Evolutionary conservation across 2,888 invertebrate genomes (phyloP), one percentile per base, ranked within the genome.

Genomic region (Linnaemya vulpina): DNA sequence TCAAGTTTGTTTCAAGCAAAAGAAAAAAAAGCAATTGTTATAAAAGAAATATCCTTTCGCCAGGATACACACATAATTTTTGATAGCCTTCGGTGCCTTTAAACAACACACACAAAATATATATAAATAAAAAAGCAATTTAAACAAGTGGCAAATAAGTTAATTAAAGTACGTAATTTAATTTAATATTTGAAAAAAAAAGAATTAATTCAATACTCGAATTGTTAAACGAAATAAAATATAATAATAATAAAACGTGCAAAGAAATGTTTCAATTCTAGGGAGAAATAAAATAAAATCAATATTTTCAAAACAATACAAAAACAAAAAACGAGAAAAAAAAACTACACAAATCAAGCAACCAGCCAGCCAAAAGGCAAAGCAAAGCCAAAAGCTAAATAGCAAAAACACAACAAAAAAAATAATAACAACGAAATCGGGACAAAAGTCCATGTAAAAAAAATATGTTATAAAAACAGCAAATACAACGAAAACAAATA

Each of bases 341-440:
- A 65, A 81, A 76, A 81, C 62, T 77, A 78, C 43, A 62, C 40
- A 78, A 79, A 74, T 71, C 70, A 81, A 58, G 25, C 84, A 86
- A 82, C 62, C 84, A 87, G 81, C 79, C 77, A 83, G 71, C 83
- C 76, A 86, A 86, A 79, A 83, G 86, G 79, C 83, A 80, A 70
- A 86, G 55, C 84, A 83, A 67, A 62, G 82, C 77, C 86, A 86
- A 82, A 74, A 83, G 74, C 80, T 85, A 85, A 83, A 84, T 75
- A 68, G 9, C 38, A 49, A 49, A 58, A 15, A 58, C 15, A 46
- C 46, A 46, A 58, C 51, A 76, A 62, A 80, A 22, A 86, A 38
- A 78, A 84, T 53, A 76, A 78, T 77, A 73, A 87, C 86, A 86
- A 88, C 86, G 86, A 87, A 87, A 87, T 84, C 84, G 86, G 86